These are phyloP conservation scores for Perizoma flavofasciatum DNA, from an alignment of 2,888 invertebrate genomes.

Conservation along the genomic window DNA sequence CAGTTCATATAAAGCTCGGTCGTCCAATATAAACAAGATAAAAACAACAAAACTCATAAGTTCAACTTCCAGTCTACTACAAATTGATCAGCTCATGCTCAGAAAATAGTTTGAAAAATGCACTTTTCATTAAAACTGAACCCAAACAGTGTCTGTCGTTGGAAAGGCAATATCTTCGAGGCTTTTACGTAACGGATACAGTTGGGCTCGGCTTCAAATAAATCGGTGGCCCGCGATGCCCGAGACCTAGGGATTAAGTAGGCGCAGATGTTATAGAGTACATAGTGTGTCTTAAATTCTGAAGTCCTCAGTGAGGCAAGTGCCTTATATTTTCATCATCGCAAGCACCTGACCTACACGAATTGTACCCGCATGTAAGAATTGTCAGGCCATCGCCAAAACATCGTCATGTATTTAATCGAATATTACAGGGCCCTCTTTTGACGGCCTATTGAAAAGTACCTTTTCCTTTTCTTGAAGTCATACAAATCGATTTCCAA, in stretches of 20 bases:
- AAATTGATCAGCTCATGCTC: background rate
- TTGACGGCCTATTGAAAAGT: too few species aligned
- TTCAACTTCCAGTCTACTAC: background rate
- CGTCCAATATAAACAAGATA: background rate
- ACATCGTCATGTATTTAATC: too few species aligned
- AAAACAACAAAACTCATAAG: too few species aligned
- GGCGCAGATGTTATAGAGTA: constrained; percentile 3
- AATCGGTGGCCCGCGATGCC: constrained; percentile 53
- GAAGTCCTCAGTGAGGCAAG: constrained; percentile 5
- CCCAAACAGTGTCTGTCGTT: constrained; percentile 32
- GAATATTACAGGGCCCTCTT: too few species aligned
- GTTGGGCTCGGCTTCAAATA: constrained; percentile 60
- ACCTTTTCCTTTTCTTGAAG: too few species aligned
- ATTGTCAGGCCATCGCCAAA: too few species aligned
- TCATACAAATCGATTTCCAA: too few species aligned
- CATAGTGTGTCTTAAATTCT: background rate
- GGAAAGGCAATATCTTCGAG: constrained; percentile 35
- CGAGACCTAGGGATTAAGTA: constrained; percentile 33
- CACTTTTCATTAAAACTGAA: constrained; percentile 34
- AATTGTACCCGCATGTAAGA: too few species aligned
- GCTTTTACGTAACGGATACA: constrained; percentile 70
- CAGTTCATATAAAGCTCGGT: too few species aligned
- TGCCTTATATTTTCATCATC: background rate
- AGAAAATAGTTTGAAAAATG: constrained; percentile 19
- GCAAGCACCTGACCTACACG: too few species aligned